phyloP scores from a whole-genome alignment of 2,113 vertebrate genomes.

The Hydropotes inermis region DNA sequence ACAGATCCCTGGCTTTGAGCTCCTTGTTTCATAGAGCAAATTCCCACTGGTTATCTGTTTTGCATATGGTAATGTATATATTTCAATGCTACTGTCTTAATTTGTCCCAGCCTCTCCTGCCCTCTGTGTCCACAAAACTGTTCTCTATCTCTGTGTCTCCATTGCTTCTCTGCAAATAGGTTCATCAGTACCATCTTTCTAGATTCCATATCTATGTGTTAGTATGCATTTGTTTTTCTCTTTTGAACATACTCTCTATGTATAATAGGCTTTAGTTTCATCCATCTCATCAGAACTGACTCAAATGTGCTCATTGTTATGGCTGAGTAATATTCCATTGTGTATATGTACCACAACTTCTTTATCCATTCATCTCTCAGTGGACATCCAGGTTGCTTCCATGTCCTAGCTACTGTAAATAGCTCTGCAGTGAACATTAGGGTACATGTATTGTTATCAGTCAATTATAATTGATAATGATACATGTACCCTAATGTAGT shows the following conservation, averaged over 20 bases:
- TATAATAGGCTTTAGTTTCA: neutral
- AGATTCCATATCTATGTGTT: neutral
- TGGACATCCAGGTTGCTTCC: neutral
- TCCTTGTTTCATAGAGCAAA: neutral
- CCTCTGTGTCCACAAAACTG: neutral
- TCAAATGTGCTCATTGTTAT: neutral
- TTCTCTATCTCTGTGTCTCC: neutral
- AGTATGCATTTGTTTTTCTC: neutral
- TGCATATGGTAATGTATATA: neutral
- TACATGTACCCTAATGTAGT: neutral
- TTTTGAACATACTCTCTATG: neutral
- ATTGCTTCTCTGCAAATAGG: neutral
- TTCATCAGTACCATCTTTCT: neutral
- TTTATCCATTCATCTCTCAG: neutral
- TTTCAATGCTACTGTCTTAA: neutral
- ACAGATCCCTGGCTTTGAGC: neutral
- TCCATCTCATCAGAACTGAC: neutral
- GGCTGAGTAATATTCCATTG: neutral
- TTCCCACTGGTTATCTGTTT: neutral
- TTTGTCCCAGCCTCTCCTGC: neutral
- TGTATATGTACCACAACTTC: neutral
- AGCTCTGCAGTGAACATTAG: neutral
- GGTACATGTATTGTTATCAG: neutral
- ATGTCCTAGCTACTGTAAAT: neutral
- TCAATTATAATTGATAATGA: neutral